Evolutionary conservation across 1,140 invertebrate species (phyloP).

Genomic region (Nebria ingens): DNA sequence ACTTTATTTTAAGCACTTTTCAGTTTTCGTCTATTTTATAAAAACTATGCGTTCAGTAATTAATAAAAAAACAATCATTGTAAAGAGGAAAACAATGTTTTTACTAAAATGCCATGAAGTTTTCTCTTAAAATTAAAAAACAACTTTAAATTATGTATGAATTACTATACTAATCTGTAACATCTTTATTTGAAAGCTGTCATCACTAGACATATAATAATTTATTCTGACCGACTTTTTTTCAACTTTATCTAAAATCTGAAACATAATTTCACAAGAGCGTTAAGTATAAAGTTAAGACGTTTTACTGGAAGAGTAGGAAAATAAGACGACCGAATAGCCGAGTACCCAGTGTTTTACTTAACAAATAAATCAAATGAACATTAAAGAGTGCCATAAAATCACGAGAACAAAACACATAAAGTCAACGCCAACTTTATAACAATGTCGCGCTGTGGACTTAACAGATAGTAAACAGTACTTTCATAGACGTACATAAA

Average conservation of each 20-base stretch:
- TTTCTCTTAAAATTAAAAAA: no score
- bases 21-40: no score
- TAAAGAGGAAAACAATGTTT: no score
- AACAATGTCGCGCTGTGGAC: conserved; percentile 3
- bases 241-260: conserved; percentile 1
- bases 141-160: no score
- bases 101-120: no score
- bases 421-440: conserved; percentile 8
- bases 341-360: not conserved
- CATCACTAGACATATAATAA: no score
- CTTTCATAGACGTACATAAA: not conserved
- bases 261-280: conserved; percentile 1
- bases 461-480: conserved; percentile 4
- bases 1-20: no score
- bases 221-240: conserved; percentile 2
- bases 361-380: conserved; percentile 8
- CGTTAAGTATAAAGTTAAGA: not conserved
- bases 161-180: no score
- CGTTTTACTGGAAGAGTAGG: not conserved
- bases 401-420: conserved; percentile 6
- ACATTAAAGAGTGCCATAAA: conserved; percentile 7
- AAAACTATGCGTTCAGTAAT: no score
- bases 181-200: no score
- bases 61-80: no score
- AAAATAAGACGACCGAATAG: not conserved